These are phyloP conservation scores for Bilobella aurantiaca DNA, from an alignment of 1,140 invertebrate species.

Conservation along the genomic window DNA sequence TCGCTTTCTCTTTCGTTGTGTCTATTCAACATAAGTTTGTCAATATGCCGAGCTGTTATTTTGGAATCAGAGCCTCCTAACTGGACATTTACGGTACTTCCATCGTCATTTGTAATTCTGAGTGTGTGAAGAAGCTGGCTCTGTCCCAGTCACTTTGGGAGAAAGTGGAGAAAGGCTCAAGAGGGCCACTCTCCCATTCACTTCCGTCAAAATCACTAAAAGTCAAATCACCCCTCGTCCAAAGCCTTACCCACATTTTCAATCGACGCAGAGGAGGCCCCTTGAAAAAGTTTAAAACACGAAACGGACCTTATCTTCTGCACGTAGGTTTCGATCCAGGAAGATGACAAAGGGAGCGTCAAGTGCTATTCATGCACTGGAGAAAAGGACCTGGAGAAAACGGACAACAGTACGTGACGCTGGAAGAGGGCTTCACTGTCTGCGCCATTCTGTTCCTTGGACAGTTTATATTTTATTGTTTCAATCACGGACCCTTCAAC, in stretches of 20 bases:
- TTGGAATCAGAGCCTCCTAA: too few species aligned
- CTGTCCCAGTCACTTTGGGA: too few species aligned
- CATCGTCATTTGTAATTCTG: not conserved
- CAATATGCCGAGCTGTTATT: too few species aligned
- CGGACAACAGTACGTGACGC: not conserved
- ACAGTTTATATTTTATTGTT: conserved; percentile 28
- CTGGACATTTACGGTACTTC: conserved; percentile 2
- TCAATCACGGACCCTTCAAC: conserved; percentile 26
- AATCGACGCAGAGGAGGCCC: not conserved
- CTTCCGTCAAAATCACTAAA: not conserved
- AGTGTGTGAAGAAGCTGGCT: not conserved
- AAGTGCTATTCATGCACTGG: not conserved
- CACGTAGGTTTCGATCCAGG: conserved; percentile 1
- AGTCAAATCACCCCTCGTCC: not conserved
- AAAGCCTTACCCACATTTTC: not conserved
- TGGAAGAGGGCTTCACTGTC: not conserved
- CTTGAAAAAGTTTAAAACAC: not conserved
- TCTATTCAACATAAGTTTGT: too few species aligned
- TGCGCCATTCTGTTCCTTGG: not conserved
- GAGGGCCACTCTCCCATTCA: not conserved
- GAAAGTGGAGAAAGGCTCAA: not conserved
- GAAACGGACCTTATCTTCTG: not conserved
- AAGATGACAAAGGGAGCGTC: conserved; percentile 6
- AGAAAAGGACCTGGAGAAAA: not conserved
- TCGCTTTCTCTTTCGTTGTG: too few species aligned